Conservation (phyloP, 2,797 vertebrate genomes). For the Enteromius mattozi region DNA sequence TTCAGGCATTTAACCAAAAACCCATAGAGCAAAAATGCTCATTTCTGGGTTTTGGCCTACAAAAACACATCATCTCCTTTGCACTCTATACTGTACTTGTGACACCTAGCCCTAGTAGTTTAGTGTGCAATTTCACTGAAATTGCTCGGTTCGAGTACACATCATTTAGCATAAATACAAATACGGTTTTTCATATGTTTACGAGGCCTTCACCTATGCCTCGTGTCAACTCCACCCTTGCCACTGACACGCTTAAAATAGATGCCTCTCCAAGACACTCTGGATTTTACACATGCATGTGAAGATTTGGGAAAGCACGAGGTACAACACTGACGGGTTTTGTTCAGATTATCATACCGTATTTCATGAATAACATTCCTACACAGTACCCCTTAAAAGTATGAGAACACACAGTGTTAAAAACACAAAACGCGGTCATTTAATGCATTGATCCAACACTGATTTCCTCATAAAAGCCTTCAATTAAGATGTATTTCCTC, state of each 20-base stretch:
- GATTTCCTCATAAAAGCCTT: conserved; percentile 16
- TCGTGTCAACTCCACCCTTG: conserved; percentile 25
- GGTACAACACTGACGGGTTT: conserved; percentile 34
- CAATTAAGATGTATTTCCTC: conserved; percentile 45
- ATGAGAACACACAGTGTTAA: not conserved
- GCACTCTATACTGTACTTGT: not conserved
- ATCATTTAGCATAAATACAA: not conserved
- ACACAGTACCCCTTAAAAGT: not conserved
- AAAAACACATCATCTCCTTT: not conserved
- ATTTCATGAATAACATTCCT: not conserved
- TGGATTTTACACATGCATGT: conserved; percentile 55
- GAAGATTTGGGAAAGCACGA: conserved; percentile 44
- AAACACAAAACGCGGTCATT: not conserved
- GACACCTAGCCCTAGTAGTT: not conserved
- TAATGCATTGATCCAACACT: conserved; percentile 30
- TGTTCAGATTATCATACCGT: not conserved
- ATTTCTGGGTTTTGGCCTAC: not conserved
- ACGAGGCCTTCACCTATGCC: not conserved
- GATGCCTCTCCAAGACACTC: conserved; percentile 45
- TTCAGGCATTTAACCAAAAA: not conserved
- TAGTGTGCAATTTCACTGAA: not conserved
- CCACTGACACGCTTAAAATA: conserved; percentile 54
- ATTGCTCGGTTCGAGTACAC: not conserved
- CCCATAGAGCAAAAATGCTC: not conserved
- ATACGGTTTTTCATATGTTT: not conserved